These are phyloP conservation scores for Semaprochilodus insignis DNA, from an alignment of 2,797 vertebrate species.

Conservation along the genomic window DNA sequence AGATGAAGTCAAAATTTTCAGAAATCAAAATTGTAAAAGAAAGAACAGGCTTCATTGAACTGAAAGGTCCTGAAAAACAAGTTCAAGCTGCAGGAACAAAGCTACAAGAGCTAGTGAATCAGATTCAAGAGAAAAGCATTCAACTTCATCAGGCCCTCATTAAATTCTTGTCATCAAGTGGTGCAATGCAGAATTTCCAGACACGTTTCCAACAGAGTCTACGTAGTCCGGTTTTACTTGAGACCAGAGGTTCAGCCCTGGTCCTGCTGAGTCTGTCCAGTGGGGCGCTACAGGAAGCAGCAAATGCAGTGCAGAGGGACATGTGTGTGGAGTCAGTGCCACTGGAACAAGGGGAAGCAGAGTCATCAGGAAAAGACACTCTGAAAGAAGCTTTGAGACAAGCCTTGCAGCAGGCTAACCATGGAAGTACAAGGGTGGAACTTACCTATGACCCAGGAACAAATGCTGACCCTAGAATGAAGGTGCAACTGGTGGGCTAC, in stretches of 20 bases:
- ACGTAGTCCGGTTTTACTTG: conserved; percentile 60
- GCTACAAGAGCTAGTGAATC: conserved; percentile 55
- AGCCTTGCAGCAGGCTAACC: conserved; percentile 57
- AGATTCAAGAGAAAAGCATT: conserved; percentile 57
- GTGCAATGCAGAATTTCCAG: conserved; percentile 56
- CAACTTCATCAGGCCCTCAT: conserved; percentile 31
- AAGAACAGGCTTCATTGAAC: not conserved
- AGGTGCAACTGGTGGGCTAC: conserved; percentile 67
- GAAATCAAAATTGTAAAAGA: conserved; percentile 42
- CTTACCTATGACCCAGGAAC: conserved; percentile 48
- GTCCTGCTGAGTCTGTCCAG: conserved; percentile 68
- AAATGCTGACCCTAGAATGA: not conserved
- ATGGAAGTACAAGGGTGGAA: conserved; percentile 46
- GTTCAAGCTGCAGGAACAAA: conserved; percentile 48
- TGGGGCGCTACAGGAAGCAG: conserved; percentile 65
- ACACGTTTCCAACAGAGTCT: conserved; percentile 62
- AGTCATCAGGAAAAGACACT: conserved; percentile 45
- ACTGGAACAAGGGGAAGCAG: conserved; percentile 52
- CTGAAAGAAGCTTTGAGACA: conserved; percentile 60
- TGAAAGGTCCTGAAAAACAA: conserved; percentile 62
- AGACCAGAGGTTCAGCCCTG: conserved; percentile 54
- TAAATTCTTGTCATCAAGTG: conserved; percentile 61
- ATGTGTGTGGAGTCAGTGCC: conserved; percentile 42
- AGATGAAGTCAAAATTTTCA: conserved; percentile 38
- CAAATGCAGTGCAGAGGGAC: conserved; percentile 56